Evolutionary conservation across 2,113 vertebrate genomes (phyloP), one percentile per base, ranked within the genome.

Genomic region (Chloropsis hardwickii): DNA sequence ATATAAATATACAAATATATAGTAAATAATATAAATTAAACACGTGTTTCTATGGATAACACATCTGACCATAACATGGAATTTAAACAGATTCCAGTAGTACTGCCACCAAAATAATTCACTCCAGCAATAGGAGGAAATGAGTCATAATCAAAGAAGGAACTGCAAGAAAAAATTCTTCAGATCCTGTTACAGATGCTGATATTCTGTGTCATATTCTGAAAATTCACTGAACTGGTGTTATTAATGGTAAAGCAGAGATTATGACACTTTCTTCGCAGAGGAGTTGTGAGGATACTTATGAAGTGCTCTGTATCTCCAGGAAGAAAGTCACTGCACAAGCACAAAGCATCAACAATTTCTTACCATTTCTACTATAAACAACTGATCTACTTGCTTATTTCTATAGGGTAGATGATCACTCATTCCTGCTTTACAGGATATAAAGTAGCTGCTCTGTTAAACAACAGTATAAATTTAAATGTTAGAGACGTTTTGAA

Each of bases 141-240:
- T 95, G 45, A 73, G n/a, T 94, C 53, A 91, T 53, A 90, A 93
- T 83, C 84, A 88, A 92, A 95, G 64, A 82, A 31, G 27, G 13
- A 91, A 51, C 14, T 73, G 71, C 14, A 77, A 93, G 54, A 33
- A 61, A 94, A 95, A 85, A 86, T 66, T 85, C 71, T 88, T 95
- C 87, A 90, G 79, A 88, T 94, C 62, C 50, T 77, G 19, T 85
- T 73, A 86, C 79, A 92, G 87, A 42, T 90, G 42, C 24, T 66
- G 51, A 71, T 85, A 86, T 35, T 71, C 44, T 83, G 16, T 92
- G 56, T 64, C 66, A 76, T 91, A 90, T 88, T 92, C 76, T 67
- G 67, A 21, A 82, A 96, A 88, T 54, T 35, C 88, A 90, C 31
- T 88, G 69, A 88, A 71, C 37, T n/a, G 56, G 20, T 44, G 90